A percentile compares a stretch with the other conserved stretches of the same genome.
phyloP scores from a whole-genome alignment of 2,113 vertebrate genomes.

The Puma concolor region DNA sequence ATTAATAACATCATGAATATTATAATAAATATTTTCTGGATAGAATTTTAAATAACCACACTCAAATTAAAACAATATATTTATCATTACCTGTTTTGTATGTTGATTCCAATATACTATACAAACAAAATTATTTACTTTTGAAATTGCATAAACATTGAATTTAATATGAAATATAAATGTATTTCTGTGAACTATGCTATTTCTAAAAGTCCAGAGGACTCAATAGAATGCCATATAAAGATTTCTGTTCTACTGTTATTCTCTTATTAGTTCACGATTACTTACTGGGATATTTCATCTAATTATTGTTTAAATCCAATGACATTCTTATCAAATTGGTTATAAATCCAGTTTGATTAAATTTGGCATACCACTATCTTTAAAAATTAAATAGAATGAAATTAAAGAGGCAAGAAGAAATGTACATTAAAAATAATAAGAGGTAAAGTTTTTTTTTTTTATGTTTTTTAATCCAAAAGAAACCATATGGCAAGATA shows the following conservation, averaged over 20 bases:
- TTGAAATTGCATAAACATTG: neutral
- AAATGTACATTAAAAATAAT: neutral
- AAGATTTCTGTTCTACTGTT: neutral
- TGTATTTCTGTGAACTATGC: neutral
- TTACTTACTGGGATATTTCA: neutral
- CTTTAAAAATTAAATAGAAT: neutral
- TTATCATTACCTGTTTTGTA: neutral
- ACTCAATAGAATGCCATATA: neutral
- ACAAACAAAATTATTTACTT: neutral
- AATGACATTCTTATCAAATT: neutral
- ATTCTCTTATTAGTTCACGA: neutral
- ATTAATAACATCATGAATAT: neutral
- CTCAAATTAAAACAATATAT: neutral
- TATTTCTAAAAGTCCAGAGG: neutral
- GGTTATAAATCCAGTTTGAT: neutral
- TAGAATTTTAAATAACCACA: neutral
- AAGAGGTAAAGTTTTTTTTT: neutral
- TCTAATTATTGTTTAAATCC: neutral
- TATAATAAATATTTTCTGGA: neutral
- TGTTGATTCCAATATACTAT: neutral
- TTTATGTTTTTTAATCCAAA: neutral
- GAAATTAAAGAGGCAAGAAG: neutral
- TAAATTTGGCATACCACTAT: neutral
- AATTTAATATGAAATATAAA: neutral
- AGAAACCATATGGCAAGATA: neutral